A percentile compares a stretch with the other conserved stretches of the same genome.
phyloP scores from a whole-genome alignment of 2,113 vertebrate species.

The Microtus ochrogaster region DNA sequence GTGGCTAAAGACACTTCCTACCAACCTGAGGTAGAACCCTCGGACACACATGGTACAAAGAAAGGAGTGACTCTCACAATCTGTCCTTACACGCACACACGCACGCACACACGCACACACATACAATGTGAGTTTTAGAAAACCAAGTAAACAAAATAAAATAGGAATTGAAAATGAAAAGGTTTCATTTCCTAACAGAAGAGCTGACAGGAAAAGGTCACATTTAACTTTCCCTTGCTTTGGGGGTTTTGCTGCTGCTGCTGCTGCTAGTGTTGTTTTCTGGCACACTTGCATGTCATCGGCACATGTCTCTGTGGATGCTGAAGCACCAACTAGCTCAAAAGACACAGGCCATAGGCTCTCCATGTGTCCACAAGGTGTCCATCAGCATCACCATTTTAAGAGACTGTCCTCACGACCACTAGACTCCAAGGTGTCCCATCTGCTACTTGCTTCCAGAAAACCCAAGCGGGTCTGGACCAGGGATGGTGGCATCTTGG shows the following conservation, averaged over 20 bases:
- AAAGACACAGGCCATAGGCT: not conserved
- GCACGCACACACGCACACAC: not conserved
- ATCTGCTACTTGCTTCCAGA: not conserved
- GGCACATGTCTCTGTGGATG: not conserved
- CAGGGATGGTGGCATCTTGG: not conserved
- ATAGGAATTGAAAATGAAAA: not conserved
- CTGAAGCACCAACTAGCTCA: not conserved
- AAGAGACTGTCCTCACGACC: not conserved
- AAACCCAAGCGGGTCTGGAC: not conserved
- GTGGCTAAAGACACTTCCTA: not conserved
- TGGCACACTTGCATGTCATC: not conserved
- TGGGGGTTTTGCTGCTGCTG: not conserved
- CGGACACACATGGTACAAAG: not conserved
- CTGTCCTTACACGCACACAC: not conserved
- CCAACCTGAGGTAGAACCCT: not conserved
- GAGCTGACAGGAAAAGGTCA: not conserved
- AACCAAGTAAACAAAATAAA: not conserved
- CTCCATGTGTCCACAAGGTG: not conserved
- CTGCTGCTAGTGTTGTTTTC: not conserved
- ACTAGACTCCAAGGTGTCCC: not conserved
- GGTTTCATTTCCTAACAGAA: constrained; percentile 3
- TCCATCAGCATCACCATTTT: not conserved
- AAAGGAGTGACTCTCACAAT: not conserved
- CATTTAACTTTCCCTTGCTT: not conserved
- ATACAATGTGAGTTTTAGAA: not conserved